Percentiles rank a stretch among this genome's conserved stretches.
These are phyloP conservation scores for Nothoprocta pentlandii DNA, from an alignment of 2,113 vertebrate genomes.

Conservation along the genomic window DNA sequence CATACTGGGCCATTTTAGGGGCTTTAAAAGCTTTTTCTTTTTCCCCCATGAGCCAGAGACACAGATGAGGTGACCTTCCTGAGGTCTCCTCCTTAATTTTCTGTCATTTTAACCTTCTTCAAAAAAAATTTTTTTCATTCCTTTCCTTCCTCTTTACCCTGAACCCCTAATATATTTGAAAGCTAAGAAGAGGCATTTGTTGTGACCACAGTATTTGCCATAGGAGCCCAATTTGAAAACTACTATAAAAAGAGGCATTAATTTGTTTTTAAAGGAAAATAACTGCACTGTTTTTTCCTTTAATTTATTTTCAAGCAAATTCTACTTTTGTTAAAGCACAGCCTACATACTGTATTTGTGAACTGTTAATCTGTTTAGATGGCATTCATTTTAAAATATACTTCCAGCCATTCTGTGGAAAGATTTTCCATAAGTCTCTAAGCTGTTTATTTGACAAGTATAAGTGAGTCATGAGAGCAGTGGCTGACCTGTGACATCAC, in stretches of 20 bases:
- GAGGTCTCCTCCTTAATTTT: neutral
- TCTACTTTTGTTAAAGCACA: neutral
- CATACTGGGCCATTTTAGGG: neutral
- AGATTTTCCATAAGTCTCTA: neutral
- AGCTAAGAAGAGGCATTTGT: neutral
- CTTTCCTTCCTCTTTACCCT: neutral
- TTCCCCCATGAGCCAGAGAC: neutral
- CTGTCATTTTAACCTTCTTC: neutral
- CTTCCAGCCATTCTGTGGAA: neutral
- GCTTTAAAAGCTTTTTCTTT: neutral
- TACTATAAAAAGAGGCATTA: neutral
- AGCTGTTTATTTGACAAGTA: neutral
- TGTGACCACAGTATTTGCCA: neutral
- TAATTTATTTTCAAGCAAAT: neutral
- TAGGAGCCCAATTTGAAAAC: neutral
- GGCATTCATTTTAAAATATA: neutral
- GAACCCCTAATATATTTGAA: rapidly evolving
- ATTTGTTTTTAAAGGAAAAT: neutral
- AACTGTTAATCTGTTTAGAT: neutral
- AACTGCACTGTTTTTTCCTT: neutral
- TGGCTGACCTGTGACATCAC: neutral
- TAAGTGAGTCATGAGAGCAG: neutral
- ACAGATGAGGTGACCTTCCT: neutral
- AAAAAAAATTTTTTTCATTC: neutral
- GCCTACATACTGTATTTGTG: neutral